Evolutionary conservation across 2,113 vertebrate genomes (phyloP), one percentile per base, ranked within the genome.

Genomic region (Gasterosteus nipponicus): DNA sequence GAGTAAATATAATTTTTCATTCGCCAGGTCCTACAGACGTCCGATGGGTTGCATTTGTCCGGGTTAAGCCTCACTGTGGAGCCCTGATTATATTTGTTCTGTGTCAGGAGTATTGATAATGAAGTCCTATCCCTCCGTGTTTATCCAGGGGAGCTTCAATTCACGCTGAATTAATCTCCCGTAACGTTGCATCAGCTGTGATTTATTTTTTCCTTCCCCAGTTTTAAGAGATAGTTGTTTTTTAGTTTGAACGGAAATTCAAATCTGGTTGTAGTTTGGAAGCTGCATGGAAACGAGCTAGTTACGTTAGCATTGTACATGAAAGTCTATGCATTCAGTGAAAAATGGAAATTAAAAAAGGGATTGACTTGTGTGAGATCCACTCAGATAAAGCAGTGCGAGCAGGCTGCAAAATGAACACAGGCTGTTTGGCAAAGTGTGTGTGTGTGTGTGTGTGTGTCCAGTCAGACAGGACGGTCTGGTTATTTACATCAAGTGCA

Each of bases 161-260:
- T 88, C 60, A 83, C 54, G 14, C 82, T 46, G 41, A 80, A 86
- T 87, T 82, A 61, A 84, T 84, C 85, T 74, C 67, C 77, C 47
- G 44, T 61, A 73, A 19, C 8, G 29, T 75, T 74, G 72, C 78
- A 71, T 73, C 82, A 60, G 69, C 26, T 59, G 35, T 51, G 47
- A 65, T 72, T 77, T 35, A 68, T 69, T 77, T 83, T 57, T 11
- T 78, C 53, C 4, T 53, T 46, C 10, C 44, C 54, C 51, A 41
- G 22, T 61, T 51, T 69, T 73, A 60, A 12, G 10, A 61, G 56
- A 62, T 58, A 69, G 19, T 42, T 74, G 63, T 49, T 60, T 73
- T 47, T 35, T 56, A 29, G 22, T 56, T 42, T 38, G 72, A 63
- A 67, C 80, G 72, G 71, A 87, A 90, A 81, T 68, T 19, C 59